Evolutionary conservation across 1,140 invertebrate genomes (phyloP).

Genomic region (Subanguina moxae): DNA sequence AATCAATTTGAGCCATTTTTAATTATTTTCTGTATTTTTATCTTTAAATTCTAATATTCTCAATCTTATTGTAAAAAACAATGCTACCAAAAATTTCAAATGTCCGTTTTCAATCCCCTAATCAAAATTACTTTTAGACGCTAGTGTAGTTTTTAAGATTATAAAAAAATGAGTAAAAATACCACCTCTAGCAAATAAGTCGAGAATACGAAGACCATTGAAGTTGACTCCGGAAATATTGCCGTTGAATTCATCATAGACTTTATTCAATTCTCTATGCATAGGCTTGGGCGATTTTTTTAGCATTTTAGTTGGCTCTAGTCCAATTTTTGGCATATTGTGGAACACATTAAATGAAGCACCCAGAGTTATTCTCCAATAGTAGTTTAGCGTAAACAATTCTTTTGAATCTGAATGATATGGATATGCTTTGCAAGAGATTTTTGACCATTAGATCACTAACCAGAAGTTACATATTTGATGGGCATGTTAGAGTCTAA

Average conservation of each 20-base stretch:
- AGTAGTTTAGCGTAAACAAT: conserved; percentile 50
- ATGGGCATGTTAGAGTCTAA: conserved; percentile 45
- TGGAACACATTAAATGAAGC: conserved; percentile 44
- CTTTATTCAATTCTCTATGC: background rate
- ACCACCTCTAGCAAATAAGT: conserved; percentile 49
- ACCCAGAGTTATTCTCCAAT: conserved; percentile 42
- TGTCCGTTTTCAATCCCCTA: too few relatives aligned
- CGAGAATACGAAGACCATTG: conserved; percentile 47
- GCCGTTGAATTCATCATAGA: conserved; percentile 50
- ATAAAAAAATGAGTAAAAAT: background rate
- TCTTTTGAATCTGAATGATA: conserved; percentile 17
- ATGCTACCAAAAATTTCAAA: too few relatives aligned
- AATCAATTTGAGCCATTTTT: too few relatives aligned
- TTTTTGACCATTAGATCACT: background rate
- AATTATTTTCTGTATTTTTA: too few relatives aligned
- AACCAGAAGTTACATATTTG: conserved; percentile 37
- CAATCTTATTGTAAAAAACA: too few relatives aligned
- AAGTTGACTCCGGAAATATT: conserved; percentile 52
- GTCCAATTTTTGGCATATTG: background rate
- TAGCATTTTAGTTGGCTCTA: background rate
- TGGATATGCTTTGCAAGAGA: too few relatives aligned
- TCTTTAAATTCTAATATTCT: too few relatives aligned
- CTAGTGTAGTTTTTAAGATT: background rate
- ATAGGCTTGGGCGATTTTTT: conserved; percentile 15
- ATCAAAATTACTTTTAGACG: too few relatives aligned